phyloP scores from a whole-genome alignment of 2,113 vertebrate species.

The Osmerus mordax region DNA sequence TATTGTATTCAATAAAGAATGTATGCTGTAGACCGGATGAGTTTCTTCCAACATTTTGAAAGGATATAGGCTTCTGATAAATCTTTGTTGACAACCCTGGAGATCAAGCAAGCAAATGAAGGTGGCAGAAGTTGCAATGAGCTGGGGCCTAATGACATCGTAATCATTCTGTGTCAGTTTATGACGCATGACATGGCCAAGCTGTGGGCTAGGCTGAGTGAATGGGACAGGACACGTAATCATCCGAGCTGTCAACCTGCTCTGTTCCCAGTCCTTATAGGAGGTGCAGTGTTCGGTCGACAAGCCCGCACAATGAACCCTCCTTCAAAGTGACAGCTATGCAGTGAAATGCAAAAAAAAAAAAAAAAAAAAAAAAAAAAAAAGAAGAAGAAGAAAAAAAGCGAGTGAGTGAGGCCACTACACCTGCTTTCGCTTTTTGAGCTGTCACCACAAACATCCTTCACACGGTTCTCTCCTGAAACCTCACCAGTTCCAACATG shows the following conservation, averaged over 20 bases:
- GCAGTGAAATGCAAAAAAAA: conserved; percentile 28
- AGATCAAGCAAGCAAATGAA: conserved; percentile 44
- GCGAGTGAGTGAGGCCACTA: too few relatives aligned
- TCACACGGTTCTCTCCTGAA: too few relatives aligned
- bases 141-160: conserved; percentile 47
- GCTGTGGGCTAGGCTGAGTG: conserved; percentile 47
- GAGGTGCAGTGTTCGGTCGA: conserved; percentile 34
- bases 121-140: conserved; percentile 40
- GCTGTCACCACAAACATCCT: too few relatives aligned
- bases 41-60: too few relatives aligned
- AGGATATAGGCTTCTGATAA: conserved; percentile 13
- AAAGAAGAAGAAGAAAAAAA: not conserved
- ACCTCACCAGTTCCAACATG: too few relatives aligned
- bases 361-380: not conserved
- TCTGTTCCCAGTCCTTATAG: conserved; percentile 36
- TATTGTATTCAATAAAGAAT: too few relatives aligned
- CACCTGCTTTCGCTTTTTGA: too few relatives aligned
- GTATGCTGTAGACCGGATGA: too few relatives aligned
- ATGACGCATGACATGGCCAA: conserved; percentile 54
- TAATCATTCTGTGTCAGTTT: conserved; percentile 58
- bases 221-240: conserved; percentile 63
- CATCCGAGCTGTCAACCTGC: conserved; percentile 54
- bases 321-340: conserved; percentile 36
- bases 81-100: not conserved
- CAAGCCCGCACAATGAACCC: conserved; percentile 37